phyloP scores from a whole-genome alignment of 2,888 invertebrate species.

The Sminthurinus aureus region DNA sequence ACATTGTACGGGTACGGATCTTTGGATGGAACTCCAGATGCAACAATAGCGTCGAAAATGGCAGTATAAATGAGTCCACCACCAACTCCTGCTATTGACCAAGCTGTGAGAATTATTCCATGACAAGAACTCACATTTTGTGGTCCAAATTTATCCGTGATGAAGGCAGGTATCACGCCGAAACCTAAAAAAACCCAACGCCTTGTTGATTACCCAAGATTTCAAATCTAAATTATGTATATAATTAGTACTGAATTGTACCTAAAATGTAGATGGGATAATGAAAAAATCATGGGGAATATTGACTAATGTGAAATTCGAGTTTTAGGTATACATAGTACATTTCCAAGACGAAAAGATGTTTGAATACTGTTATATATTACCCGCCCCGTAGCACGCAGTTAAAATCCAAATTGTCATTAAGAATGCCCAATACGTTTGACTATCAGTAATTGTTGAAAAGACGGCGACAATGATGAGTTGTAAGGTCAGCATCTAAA shows the following conservation, averaged over 20 bases:
- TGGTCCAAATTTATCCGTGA: constrained; percentile 46
- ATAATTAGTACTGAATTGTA: no score
- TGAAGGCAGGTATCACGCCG: constrained; percentile 36
- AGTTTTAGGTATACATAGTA: no score
- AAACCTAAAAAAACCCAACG: no score
- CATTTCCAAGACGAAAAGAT: no score
- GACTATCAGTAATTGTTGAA: constrained; percentile 45
- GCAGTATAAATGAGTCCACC: constrained; percentile 55
- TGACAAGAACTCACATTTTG: constrained; percentile 53
- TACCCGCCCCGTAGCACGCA: constrained; percentile 29
- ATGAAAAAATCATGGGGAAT: no score
- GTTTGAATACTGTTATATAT: no score
- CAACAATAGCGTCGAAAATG: constrained; percentile 44
- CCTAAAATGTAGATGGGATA: no score
- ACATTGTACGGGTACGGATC: constrained; percentile 53
- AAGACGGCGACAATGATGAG: constrained; percentile 45
- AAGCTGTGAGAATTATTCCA: constrained; percentile 54
- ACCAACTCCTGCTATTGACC: constrained; percentile 52
- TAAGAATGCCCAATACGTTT: constrained; percentile 52
- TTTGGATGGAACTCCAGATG: constrained; percentile 29
- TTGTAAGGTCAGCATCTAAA: constrained; percentile 49
- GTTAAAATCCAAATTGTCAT: constrained; percentile 51
- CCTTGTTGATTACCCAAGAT: no score
- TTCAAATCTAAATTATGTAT: no score
- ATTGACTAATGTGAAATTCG: no score